These are phyloP conservation scores for Frankliniella intonsa DNA, from an alignment of 2,888 invertebrate species.

Conservation along the genomic window DNA sequence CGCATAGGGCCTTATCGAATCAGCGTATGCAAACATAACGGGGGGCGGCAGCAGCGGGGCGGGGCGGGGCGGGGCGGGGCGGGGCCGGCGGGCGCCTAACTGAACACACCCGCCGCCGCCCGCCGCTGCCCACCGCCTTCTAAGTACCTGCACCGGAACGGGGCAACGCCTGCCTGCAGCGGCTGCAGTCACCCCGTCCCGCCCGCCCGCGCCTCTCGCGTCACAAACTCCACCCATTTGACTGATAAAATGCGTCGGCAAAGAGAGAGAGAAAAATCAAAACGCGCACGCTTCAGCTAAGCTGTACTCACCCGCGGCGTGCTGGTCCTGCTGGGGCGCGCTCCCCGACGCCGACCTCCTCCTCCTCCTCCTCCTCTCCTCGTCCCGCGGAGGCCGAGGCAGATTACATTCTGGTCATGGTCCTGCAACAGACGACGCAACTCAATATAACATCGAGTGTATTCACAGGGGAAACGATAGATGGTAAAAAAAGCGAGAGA, in stretches of 20 bases:
- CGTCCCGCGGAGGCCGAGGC: not conserved
- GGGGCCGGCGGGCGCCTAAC: not conserved
- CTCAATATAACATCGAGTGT: not conserved
- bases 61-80: not conserved
- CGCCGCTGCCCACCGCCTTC: too few species aligned
- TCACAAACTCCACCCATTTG: too few species aligned
- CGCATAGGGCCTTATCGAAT: not conserved
- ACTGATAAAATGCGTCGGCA: too few species aligned
- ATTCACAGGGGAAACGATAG: not conserved
- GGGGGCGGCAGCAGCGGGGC: not conserved
- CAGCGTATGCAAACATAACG: conserved; percentile 10
- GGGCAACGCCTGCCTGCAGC: too few species aligned
- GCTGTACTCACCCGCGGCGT: too few species aligned
- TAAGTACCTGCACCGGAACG: too few species aligned
- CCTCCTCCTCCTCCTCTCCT: not conserved
- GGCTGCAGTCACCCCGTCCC: too few species aligned
- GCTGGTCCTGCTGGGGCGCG: not conserved
- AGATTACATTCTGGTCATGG: conserved; percentile 5
- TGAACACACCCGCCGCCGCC: not conserved
- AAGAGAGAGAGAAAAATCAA: too few species aligned
- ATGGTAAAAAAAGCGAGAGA: too few species aligned
- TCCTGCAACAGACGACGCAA: not conserved
- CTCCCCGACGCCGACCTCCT: not conserved
- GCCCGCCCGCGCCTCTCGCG: not conserved
- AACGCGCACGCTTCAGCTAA: too few species aligned